phyloP scores from a whole-genome alignment of 2,888 invertebrate species.

The Andrena hattorfiana region DNA sequence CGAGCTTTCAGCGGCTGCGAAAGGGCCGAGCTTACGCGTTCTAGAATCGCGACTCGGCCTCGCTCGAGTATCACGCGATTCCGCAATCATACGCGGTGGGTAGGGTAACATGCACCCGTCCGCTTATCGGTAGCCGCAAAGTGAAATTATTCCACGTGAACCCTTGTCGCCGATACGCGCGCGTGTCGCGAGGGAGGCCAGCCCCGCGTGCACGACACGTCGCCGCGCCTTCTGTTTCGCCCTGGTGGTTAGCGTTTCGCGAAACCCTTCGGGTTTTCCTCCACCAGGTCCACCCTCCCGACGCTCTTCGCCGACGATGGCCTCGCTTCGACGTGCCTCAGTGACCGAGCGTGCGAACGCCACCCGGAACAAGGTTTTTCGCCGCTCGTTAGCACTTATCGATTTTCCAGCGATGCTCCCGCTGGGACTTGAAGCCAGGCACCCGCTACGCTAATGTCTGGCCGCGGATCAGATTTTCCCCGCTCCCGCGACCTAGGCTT shows the following conservation, averaged over 20 bases:
- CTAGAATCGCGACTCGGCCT: neutral
- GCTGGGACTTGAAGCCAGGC: slow-evolving; percentile 23
- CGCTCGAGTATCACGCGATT: slow-evolving; percentile 78
- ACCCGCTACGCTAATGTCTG: slow-evolving; percentile 52
- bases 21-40: slow-evolving; percentile 56
- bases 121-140: slow-evolving; percentile 80
- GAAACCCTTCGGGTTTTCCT: slow-evolving; percentile 17
- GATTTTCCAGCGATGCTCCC: slow-evolving; percentile 33
- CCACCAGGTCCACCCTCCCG: neutral
- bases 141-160: slow-evolving; percentile 83
- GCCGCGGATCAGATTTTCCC: slow-evolving; percentile 7
- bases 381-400: slow-evolving; percentile 60
- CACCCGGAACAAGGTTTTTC: slow-evolving; percentile 55
- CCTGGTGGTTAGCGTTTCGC: neutral
- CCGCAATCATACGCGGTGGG: slow-evolving; percentile 78
- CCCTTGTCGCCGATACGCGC: slow-evolving; percentile 73
- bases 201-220: slow-evolving; percentile 11
- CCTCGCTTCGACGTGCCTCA: neutral
- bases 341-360: slow-evolving; percentile 40
- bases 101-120: slow-evolving; percentile 79
- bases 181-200: slow-evolving; percentile 29
- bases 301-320: neutral
- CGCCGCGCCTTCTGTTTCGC: neutral
- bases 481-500: too few relatives aligned
- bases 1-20: slow-evolving; percentile 47